Conservation (phyloP, 1,140 invertebrate species). For the Portunus trituberculatus region DNA sequence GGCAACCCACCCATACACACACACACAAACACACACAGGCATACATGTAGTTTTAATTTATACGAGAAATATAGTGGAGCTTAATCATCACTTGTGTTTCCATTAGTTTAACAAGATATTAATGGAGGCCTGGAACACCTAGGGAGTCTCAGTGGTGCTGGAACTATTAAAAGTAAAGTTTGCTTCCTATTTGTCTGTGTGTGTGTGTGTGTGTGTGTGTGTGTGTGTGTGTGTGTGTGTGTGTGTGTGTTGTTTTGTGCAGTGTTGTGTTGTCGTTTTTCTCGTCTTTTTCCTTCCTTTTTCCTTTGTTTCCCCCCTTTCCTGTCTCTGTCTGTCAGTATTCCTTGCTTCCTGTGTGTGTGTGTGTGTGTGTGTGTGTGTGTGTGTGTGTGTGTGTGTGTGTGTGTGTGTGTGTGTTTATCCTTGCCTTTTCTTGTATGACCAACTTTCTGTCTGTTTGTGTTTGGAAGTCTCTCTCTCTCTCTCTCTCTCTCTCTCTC, state of each 20-base stretch:
- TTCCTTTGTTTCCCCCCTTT: too few species aligned
- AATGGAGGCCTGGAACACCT: not conserved
- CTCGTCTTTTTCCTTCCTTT: too few species aligned
- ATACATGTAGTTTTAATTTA: not conserved
- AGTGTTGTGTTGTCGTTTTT: too few species aligned
- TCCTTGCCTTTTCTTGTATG: too few species aligned
- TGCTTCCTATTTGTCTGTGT: not conserved
- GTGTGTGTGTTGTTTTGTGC: not conserved
- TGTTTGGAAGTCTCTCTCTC: too few species aligned
- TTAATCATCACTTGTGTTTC: not conserved
- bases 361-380: constrained; percentile 41
- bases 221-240: constrained; percentile 36
- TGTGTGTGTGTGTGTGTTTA: too few species aligned
- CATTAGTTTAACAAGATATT: not conserved
- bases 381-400: constrained; percentile 23
- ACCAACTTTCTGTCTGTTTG: too few species aligned
- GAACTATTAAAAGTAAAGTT: too few species aligned
- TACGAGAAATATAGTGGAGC: not conserved
- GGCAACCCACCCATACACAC: constrained; percentile 2
- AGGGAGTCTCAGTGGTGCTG: too few species aligned
- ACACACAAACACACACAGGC: constrained; percentile 38
- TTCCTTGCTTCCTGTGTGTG: not conserved
- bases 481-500: too few species aligned
- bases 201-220: constrained; percentile 43
- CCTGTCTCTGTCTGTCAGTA: too few species aligned